Base-by-base conservation (phyloP, 2,888 invertebrate genomes). In the Cerastoderma edule region DNA sequence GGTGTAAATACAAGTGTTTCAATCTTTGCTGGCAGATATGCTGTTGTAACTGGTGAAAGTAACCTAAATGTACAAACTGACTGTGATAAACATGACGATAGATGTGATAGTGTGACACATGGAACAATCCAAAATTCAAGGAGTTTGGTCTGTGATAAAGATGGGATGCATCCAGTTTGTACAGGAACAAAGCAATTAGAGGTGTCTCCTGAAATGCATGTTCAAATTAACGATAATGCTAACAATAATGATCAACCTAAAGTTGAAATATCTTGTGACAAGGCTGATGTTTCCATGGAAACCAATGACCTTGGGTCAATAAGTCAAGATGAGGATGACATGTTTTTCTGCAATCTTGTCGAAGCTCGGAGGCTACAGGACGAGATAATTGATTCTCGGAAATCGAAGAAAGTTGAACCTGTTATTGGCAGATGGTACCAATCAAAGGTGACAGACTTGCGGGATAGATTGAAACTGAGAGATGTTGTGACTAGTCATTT, bases 321-420 rank as follows among this genome's bases (percentile, higher is more conserved):
- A 39, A 81, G 73, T 19, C 78, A 78, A 44, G 75, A 76, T 46
- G 81, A 81, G 35, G 81, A 73, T 13, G 81, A 75, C 39, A 39
- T 81, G 33, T 81, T 73, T 66, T 81, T 74, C 32, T 81, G 75
- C 72, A 73, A 64, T 46, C 69, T 88, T n/a, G 78, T 83, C 27
- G 85, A 87, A 56, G 86, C 86, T 8, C 80, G 86, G 28, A 68
- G 78, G 68, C 72, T 77, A 28, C 90, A 90, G 65, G 85, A 85
- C 19, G 83, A 85, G 30, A 69, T 85, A 4, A 86, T 88, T 5
- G 44, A 80, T 53, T 39, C 64, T 13, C 87, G 85, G 65, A 72
- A 82, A 64, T 75, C 60, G 22, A 57, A 30, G 32, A 85, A 81
- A 28, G 76, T 88, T 10, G 75, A 76, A 28, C 87, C 89, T 3